Evolutionary conservation across 2,888 invertebrate genomes (phyloP).

Genomic region (Leucophenga montana): DNA sequence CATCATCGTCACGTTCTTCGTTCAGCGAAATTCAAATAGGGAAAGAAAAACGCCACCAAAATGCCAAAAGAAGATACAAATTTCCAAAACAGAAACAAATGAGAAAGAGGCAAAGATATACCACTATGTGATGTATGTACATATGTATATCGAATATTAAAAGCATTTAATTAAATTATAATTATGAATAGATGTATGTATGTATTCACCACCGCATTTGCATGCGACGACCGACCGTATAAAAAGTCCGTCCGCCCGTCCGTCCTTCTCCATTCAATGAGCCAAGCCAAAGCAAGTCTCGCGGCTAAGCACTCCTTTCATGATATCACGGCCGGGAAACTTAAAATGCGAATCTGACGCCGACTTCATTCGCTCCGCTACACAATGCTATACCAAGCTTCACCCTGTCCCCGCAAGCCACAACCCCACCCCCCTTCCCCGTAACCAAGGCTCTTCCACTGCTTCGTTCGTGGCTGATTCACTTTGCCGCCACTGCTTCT

Average conservation of each 20-base stretch:
- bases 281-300: too few species aligned
- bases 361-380: background rate
- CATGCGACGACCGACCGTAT: too few species aligned
- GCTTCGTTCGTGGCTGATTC: constrained; percentile 1
- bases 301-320: background rate
- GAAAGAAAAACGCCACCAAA: background rate
- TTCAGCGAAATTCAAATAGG: background rate
- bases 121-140: too few species aligned
- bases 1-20: constrained; percentile 36
- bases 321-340: background rate
- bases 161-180: constrained; percentile 11
- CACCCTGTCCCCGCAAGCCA: too few species aligned
- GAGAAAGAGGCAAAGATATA: background rate
- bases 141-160: background rate
- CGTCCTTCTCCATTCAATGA: too few species aligned
- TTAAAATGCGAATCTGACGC: background rate
- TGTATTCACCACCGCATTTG: too few species aligned
- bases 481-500: background rate
- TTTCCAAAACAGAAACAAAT: background rate
- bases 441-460: background rate
- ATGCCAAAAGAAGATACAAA: background rate
- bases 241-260: too few species aligned
- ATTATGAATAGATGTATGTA: background rate
- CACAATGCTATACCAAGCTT: background rate
- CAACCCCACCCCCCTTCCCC: background rate